Conservation (phyloP, 2,888 invertebrate genomes). For the Hyposoter didymator region DNA sequence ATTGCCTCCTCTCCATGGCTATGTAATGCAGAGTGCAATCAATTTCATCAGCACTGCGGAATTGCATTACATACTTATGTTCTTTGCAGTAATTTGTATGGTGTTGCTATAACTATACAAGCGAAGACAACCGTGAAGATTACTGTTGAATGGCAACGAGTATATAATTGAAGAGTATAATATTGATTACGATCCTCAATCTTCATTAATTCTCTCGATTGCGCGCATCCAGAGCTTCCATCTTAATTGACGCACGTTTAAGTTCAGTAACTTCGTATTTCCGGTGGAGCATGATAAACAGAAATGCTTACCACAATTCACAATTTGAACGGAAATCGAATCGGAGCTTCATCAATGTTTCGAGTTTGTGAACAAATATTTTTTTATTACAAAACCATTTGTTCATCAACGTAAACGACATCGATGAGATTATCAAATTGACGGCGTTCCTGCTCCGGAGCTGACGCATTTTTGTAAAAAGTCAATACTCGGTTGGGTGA, state of each 20-base stretch:
- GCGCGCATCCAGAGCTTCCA: slow-evolving; percentile 19
- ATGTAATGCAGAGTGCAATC: slow-evolving; percentile 59
- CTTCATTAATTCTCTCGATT: slow-evolving; percentile 45
- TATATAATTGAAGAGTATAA: slow-evolving; percentile 54
- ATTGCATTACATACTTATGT: slow-evolving; percentile 50
- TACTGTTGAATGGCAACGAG: slow-evolving; percentile 36
- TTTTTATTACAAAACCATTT: too few species aligned
- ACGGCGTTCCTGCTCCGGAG: neutral
- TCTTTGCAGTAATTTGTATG: slow-evolving; percentile 50
- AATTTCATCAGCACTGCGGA: slow-evolving; percentile 58
- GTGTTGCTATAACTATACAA: neutral
- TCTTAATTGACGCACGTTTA: slow-evolving; percentile 39
- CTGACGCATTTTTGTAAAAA: neutral
- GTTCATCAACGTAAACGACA: too few species aligned
- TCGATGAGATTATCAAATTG: neutral
- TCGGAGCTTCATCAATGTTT: too few species aligned
- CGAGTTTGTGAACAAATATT: too few species aligned
- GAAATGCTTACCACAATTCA: neutral
- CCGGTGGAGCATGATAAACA: slow-evolving; percentile 31
- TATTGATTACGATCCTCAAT: slow-evolving; percentile 59
- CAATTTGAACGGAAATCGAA: neutral
- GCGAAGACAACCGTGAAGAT: slow-evolving; percentile 10
- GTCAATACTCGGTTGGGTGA: neutral
- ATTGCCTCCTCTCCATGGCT: slow-evolving; percentile 41
- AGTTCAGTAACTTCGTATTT: slow-evolving; percentile 47